Evolutionary conservation across 92 coral and sea anemone species (phyloP).

Genomic region (Porites rus): DNA sequence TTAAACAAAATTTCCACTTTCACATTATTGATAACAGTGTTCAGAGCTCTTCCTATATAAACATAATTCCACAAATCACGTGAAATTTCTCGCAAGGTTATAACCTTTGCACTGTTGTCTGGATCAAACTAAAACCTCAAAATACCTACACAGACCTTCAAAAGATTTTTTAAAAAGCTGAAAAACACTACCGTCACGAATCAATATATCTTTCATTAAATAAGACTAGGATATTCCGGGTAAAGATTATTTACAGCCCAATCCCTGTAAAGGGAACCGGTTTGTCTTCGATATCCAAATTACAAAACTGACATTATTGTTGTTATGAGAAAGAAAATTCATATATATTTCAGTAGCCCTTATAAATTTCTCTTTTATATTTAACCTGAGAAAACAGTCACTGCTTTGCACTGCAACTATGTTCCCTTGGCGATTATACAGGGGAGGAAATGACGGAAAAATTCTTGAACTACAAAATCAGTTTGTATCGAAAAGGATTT

Average conservation of each 20-base stretch:
- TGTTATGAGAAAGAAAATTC: slow-evolving; percentile 7
- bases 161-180: background rate
- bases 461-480: no score
- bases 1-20: background rate
- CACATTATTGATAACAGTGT: background rate
- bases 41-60: background rate
- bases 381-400: background rate
- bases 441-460: background rate
- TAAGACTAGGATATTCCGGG: slow-evolving; percentile 6
- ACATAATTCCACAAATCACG: slow-evolving; percentile 1
- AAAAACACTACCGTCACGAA: slow-evolving; percentile 9
- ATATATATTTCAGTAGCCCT: slow-evolving; percentile 1
- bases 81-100: background rate
- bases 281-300: slow-evolving; percentile 9
- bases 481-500: no score
- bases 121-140: background rate
- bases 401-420: background rate
- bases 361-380: background rate
- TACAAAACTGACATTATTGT: slow-evolving; percentile 21
- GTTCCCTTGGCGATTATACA: no score
- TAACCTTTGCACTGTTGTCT: slow-evolving; percentile 7
- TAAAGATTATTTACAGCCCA: slow-evolving; percentile 20
- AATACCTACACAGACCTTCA: background rate
- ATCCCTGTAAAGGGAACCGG: slow-evolving; percentile 12
- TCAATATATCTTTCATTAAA: slow-evolving; percentile 36